A percentile compares a stretch with the other conserved stretches of the same genome.
Evolutionary conservation across 1,140 invertebrate species (phyloP).

Genomic region (Ephestia elutella): DNA sequence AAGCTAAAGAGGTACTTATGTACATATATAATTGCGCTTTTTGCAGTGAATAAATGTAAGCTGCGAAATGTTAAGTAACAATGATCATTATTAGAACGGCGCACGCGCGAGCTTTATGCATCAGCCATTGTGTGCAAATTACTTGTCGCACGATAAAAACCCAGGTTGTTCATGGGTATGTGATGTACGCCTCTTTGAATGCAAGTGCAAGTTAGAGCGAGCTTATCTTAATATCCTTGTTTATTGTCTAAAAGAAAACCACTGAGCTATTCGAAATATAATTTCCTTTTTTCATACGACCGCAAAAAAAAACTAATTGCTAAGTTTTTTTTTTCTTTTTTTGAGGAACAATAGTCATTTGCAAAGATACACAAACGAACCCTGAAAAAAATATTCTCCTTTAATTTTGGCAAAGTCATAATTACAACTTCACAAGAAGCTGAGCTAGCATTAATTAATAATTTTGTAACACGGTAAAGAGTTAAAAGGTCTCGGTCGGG

Average conservation of each 20-base stretch:
- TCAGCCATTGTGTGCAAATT: constrained; percentile 58
- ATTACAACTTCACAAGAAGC: background rate
- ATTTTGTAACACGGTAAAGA: background rate
- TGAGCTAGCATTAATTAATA: background rate
- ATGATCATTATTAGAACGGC: constrained; percentile 56
- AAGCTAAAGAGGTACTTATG: constrained; percentile 4
- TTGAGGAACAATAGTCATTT: no score
- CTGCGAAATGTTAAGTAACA: constrained; percentile 43
- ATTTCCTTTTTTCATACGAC: no score
- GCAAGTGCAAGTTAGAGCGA: background rate
- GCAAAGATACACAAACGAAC: no score
- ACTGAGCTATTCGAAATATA: background rate
- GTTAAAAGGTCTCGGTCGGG: background rate
- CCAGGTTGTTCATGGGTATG: constrained; percentile 10
- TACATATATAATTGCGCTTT: constrained; percentile 14
- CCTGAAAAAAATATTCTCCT: no score
- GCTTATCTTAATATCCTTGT: background rate
- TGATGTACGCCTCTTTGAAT: constrained; percentile 11
- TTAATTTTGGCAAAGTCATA: background rate
- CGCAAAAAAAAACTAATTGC: no score
- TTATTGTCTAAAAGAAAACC: background rate
- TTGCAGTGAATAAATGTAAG: background rate
- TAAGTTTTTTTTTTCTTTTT: no score
- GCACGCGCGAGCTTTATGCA: constrained; percentile 51
- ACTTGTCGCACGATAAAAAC: constrained; percentile 28